Evolutionary conservation across 2,888 invertebrate genomes (phyloP).

Genomic region (Pasiphila rectangulata): DNA sequence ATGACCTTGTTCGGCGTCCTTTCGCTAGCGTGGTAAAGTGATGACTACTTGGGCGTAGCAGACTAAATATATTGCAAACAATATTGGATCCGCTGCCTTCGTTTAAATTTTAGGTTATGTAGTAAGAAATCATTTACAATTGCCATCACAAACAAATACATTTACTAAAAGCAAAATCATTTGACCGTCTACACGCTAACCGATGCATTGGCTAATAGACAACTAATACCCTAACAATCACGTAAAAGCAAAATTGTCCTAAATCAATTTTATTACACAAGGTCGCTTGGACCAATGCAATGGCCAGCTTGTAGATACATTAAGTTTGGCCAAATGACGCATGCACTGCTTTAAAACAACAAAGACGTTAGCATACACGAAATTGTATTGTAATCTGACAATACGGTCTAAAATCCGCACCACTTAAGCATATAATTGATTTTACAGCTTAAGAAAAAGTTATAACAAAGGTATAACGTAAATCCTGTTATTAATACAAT

Average conservation of each 20-base stretch:
- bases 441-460: conserved; percentile 14
- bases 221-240: too few relatives aligned
- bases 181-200: too few relatives aligned
- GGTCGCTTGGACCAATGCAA: too few relatives aligned
- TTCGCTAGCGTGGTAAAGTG: conserved; percentile 44
- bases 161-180: not conserved
- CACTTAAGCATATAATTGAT: not conserved
- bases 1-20: conserved; percentile 68
- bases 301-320: too few relatives aligned
- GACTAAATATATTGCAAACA: conserved; percentile 5
- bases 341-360: not conserved
- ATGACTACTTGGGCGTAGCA: conserved; percentile 29
- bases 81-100: conserved; percentile 2
- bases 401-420: not conserved
- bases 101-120: conserved; percentile 4
- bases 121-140: conserved; percentile 5
- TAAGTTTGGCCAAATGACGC: not conserved
- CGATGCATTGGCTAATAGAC: too few relatives aligned
- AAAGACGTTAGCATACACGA: not conserved
- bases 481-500: conserved; percentile 21
- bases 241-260: too few relatives aligned
- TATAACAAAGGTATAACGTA: conserved; percentile 25
- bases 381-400: conserved; percentile 8
- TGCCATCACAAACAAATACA: too few relatives aligned
- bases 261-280: too few relatives aligned